phyloP scores from a whole-genome alignment of 2,113 vertebrate genomes.

The Mystacornis crossleyi region DNA sequence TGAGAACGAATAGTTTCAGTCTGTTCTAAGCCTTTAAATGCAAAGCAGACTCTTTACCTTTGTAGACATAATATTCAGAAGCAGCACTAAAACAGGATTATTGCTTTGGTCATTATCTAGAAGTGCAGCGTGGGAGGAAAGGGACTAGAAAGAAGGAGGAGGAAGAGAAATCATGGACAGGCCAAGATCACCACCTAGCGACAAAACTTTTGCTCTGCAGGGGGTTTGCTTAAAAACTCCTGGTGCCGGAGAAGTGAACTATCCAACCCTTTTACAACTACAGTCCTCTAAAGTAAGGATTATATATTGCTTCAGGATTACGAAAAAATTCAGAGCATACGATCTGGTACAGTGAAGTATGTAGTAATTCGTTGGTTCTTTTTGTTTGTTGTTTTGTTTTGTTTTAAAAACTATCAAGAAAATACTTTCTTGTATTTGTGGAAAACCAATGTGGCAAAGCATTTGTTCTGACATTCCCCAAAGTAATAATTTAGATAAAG shows the following conservation, averaged over 20 bases:
- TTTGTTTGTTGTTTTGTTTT: neutral
- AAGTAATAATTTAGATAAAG: neutral
- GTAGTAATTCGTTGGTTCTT: neutral
- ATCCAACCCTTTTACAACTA: neutral
- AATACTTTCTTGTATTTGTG: neutral
- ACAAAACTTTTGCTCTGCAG: neutral
- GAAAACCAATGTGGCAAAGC: neutral
- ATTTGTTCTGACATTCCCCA: neutral
- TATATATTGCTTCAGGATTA: neutral
- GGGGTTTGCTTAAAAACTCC: too few relatives aligned
- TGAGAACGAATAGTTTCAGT: neutral
- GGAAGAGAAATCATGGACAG: neutral
- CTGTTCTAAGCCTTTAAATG: neutral
- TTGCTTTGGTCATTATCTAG: neutral
- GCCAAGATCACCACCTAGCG: constrained; percentile 53
- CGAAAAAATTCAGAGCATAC: neutral
- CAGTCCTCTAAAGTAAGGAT: neutral
- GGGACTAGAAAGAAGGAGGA: accelerated
- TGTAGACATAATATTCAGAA: neutral
- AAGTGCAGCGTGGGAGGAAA: accelerated
- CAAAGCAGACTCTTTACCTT: neutral
- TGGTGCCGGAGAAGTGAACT: neutral
- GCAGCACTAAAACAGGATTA: neutral
- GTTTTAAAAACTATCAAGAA: neutral
- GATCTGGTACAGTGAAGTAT: neutral